Percentiles rank a stretch among this genome's conserved stretches.
Conservation (phyloP, 2,113 vertebrate genomes). For the Grammomys surdaster region DNA sequence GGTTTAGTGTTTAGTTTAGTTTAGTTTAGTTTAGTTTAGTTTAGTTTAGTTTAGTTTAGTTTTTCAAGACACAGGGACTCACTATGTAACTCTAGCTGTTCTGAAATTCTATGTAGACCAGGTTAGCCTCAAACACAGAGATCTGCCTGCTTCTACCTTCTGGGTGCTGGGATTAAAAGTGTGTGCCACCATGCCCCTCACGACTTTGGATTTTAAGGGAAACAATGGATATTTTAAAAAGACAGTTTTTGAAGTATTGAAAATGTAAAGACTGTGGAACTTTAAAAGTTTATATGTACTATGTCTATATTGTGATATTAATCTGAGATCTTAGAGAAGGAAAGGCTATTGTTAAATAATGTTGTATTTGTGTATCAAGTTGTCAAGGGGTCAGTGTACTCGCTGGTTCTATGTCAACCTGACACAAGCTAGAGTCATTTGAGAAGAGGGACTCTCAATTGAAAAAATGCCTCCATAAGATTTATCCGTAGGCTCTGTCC, state of each 20-base stretch:
- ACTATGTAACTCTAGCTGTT: not conserved
- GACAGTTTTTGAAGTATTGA: not conserved
- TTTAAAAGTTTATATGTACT: not conserved
- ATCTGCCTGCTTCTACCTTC: not conserved
- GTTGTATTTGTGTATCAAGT: not conserved
- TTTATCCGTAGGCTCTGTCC: not conserved
- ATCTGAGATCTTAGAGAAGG: not conserved
- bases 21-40: not conserved
- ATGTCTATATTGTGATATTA: not conserved
- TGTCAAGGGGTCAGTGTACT: not conserved
- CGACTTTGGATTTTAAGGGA: not conserved
- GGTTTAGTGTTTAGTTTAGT: not conserved
- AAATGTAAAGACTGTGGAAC: not conserved
- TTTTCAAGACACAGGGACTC: not conserved
- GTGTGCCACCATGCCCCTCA: not conserved
- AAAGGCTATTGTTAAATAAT: not conserved
- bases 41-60: too few relatives aligned
- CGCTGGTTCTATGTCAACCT: not conserved
- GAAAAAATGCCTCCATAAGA: not conserved
- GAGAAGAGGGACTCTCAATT: not conserved
- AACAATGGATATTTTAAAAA: not conserved
- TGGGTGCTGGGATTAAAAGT: not conserved
- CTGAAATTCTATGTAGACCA: not conserved
- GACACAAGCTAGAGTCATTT: not conserved
- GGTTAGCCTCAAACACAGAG: not conserved